These are phyloP conservation scores for Phenganax subtilis DNA, from an alignment of 92 coral and sea anemone species.

Conservation along the genomic window DNA sequence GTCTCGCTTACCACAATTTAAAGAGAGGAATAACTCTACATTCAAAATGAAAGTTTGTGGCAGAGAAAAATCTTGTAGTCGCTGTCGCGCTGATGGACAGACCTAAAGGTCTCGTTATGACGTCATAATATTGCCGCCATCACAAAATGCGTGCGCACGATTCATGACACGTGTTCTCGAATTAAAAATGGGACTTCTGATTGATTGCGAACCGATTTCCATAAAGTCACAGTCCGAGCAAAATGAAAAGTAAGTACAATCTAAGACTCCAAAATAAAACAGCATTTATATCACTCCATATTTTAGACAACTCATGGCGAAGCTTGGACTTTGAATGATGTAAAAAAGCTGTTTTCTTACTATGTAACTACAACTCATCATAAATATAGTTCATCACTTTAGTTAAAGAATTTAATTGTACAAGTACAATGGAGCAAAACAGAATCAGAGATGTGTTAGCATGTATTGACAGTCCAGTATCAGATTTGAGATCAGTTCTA, in stretches of 20 bases:
- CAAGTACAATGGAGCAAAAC: no score
- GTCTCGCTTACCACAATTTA: no score
- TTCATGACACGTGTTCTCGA: background rate
- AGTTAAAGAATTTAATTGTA: no score
- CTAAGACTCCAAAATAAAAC: background rate
- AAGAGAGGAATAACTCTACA: no score
- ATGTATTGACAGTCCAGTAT: no score
- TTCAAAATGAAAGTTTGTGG: no score
- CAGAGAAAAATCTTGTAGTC: background rate
- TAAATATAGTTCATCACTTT: no score
- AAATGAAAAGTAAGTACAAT: slow-evolving; percentile 1
- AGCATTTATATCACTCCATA: background rate
- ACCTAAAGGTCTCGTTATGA: background rate
- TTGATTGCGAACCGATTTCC: background rate
- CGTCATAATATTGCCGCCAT: slow-evolving; percentile 9
- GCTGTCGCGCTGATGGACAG: background rate
- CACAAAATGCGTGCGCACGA: slow-evolving; percentile 1
- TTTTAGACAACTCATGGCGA: background rate
- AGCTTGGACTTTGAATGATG: background rate
- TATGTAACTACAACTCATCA: no score
- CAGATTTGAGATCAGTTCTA: no score
- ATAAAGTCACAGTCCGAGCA: background rate
- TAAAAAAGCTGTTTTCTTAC: background rate
- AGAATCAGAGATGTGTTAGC: no score
- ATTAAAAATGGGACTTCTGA: background rate